Conservation (phyloP, 1,140 invertebrate species). For the Papilio polytes region DNA sequence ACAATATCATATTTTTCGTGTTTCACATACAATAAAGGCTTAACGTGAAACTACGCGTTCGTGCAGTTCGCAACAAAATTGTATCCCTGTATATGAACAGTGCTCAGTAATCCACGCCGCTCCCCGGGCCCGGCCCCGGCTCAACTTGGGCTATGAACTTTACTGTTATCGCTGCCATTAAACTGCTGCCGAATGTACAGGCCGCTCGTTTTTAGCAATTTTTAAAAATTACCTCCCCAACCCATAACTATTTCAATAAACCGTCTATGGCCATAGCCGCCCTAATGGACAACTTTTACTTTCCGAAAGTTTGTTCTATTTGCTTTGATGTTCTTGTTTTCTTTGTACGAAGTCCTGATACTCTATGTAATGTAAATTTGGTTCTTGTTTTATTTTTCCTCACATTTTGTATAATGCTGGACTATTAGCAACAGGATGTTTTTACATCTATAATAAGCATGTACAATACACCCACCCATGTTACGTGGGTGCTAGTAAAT, state of each 20-base stretch:
- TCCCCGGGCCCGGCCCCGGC: constrained; percentile 56
- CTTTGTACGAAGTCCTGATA: constrained; percentile 48
- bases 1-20: constrained; percentile 13
- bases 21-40: constrained; percentile 30
- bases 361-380: constrained; percentile 44
- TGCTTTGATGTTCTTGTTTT: constrained; percentile 51
- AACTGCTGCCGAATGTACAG: constrained; percentile 70
- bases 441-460: background rate
- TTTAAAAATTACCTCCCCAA: constrained; percentile 75
- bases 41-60: constrained; percentile 27
- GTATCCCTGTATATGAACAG: constrained; percentile 32
- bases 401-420: background rate
- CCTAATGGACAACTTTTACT: constrained; percentile 74
- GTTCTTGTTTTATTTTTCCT: background rate
- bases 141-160: constrained; percentile 77
- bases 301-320: constrained; percentile 63
- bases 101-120: constrained; percentile 67
- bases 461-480: background rate
- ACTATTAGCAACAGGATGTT: background rate
- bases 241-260: constrained; percentile 80
- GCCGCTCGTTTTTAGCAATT: constrained; percentile 69
- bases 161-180: constrained; percentile 80
- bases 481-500: background rate
- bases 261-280: constrained; percentile 68
- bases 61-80: constrained; percentile 32